Conservation (phyloP, 2,113 vertebrate genomes). For the Mobula hypostoma region DNA sequence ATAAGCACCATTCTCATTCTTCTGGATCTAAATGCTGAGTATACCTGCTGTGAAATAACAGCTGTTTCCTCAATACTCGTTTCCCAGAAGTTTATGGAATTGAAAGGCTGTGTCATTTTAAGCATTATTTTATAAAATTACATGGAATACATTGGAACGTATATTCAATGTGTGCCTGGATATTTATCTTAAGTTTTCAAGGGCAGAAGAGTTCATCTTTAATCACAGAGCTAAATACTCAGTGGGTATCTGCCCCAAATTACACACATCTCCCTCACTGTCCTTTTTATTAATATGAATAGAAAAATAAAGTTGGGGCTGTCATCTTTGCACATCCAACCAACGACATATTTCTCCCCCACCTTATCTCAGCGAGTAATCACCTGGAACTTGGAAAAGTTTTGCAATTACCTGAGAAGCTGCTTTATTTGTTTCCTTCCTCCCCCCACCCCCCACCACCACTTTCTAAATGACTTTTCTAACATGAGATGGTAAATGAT, state of each 20-base stretch:
- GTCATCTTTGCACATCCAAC: no score
- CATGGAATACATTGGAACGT: background rate
- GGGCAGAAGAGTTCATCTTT: no score
- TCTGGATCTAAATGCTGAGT: background rate
- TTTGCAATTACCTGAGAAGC: background rate
- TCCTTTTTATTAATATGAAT: no score
- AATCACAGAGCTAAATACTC: no score
- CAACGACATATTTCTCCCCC: no score
- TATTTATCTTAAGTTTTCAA: background rate
- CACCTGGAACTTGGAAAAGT: conserved; percentile 16
- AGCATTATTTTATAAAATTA: background rate
- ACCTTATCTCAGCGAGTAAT: background rate
- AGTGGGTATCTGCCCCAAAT: no score
- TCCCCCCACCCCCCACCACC: no score
- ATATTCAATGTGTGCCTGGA: no score
- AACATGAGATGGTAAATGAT: conserved; percentile 67
- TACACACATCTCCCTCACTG: no score
- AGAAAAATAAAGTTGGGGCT: no score
- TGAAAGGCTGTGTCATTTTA: background rate
- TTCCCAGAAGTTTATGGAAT: background rate
- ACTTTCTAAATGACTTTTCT: background rate
- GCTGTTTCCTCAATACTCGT: background rate
- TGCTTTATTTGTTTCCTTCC: background rate
- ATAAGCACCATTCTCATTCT: background rate
- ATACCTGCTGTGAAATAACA: background rate